These are phyloP conservation scores for Brassicogethes aeneus DNA, from an alignment of 2,888 invertebrate genomes.

Conservation along the genomic window DNA sequence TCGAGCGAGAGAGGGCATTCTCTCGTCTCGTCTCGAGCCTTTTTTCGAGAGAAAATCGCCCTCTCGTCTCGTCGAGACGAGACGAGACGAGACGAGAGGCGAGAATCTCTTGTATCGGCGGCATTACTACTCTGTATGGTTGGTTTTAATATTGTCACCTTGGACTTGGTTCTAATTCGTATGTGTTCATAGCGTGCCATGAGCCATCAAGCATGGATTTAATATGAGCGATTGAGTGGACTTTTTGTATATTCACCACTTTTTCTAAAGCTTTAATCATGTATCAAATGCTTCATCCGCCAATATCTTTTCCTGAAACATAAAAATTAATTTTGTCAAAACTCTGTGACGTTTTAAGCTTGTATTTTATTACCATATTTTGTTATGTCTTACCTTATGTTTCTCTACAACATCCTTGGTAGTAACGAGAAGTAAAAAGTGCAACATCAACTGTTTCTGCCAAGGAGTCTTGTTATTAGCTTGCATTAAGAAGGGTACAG, in stretches of 20 bases:
- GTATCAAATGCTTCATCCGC: neutral
- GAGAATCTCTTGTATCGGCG: too few relatives aligned
- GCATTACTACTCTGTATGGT: neutral
- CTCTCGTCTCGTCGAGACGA: too few relatives aligned
- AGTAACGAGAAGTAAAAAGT: neutral
- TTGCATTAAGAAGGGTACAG: neutral
- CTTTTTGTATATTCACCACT: neutral
- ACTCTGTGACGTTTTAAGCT: too few relatives aligned
- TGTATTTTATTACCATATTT: too few relatives aligned
- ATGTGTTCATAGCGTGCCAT: neutral
- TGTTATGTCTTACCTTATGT: too few relatives aligned
- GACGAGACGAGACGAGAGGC: too few relatives aligned
- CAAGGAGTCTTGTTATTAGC: too few relatives aligned
- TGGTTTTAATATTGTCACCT: neutral
- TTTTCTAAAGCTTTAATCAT: neutral
- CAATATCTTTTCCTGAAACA: neutral
- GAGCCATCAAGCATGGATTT: neutral
- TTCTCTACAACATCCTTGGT: neutral
- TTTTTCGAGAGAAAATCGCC: too few relatives aligned
- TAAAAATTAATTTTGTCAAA: too few relatives aligned
- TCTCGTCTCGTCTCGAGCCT: too few relatives aligned
- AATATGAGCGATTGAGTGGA: neutral
- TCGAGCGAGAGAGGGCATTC: too few relatives aligned
- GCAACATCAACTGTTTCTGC: neutral
- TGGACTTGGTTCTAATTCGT: neutral